Percentiles rank a stretch among this genome's conserved stretches.
These are phyloP conservation scores for Anagyrus pseudococci DNA, from an alignment of 2,888 invertebrate species.

Conservation along the genomic window DNA sequence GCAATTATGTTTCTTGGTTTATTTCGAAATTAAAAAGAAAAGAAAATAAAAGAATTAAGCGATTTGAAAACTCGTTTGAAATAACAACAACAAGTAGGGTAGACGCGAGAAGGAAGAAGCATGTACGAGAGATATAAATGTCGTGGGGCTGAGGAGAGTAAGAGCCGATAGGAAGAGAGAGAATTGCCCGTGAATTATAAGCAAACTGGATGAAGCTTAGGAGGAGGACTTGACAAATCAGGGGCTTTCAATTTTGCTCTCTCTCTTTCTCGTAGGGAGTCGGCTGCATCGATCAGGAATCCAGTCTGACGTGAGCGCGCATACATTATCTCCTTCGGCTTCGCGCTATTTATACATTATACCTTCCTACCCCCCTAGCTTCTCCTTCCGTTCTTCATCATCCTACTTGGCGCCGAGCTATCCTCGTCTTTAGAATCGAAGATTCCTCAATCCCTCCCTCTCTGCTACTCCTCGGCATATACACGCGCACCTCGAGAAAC, in stretches of 20 bases:
- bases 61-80: too few species aligned
- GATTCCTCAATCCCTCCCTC: too few species aligned
- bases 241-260: slow-evolving; percentile 22
- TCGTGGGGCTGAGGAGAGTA: slow-evolving; percentile 5
- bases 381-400: neutral
- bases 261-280: too few species aligned
- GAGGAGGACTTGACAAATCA: slow-evolving; percentile 34
- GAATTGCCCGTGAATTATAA: slow-evolving; percentile 34
- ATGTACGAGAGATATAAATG: too few species aligned
- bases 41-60: too few species aligned
- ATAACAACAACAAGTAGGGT: too few species aligned
- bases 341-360: slow-evolving; percentile 20
- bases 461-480: slow-evolving; percentile 9
- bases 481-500: neutral
- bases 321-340: slow-evolving; percentile 51
- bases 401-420: too few species aligned
- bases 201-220: slow-evolving; percentile 29
- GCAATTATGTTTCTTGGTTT: too few species aligned
- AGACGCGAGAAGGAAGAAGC: too few species aligned
- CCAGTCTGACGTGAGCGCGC: slow-evolving; percentile 53
- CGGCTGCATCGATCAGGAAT: slow-evolving; percentile 49
- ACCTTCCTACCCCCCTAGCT: neutral
- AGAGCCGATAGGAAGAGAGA: neutral
- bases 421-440: slow-evolving; percentile 6
- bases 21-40: too few species aligned